Evolutionary conservation across 2,888 invertebrate genomes (phyloP), one percentile per base, ranked within the genome.

Genomic region (Anagyrus pseudococci): DNA sequence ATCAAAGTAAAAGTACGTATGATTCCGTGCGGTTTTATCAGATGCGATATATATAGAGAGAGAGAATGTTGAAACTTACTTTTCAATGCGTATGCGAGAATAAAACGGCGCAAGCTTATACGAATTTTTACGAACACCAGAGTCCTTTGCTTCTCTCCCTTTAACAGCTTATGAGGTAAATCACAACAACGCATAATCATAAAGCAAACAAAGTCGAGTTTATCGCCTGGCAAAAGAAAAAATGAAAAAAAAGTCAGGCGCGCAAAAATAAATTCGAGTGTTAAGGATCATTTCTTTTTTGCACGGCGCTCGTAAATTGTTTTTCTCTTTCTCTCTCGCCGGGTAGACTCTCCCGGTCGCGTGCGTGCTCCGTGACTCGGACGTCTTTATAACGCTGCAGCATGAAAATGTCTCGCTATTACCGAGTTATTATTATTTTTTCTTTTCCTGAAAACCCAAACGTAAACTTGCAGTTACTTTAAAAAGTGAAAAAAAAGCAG

Each of bases 121-220:
- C n/a, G n/a, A n/a, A n/a, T n/a, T n/a, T n/a, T n/a, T n/a, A n/a
- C n/a, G n/a, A n/a, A n/a, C n/a, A n/a, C n/a, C n/a, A n/a, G n/a
- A n/a, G n/a, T n/a, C n/a, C n/a, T n/a, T n/a, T n/a, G 26, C 20
- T 62, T 48, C 37, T 54, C 49, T 58, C 44, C 19, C 44, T n/a
- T 23, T 17, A 43, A 54, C 49, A 40, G 54, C 26, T 49, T 49
- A 23, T 58, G 44, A 54, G 58, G 54, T 58, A 63, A 58, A 54
- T 54, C 48, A 43, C 54, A 13, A 10, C 37, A n/a, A 3, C 48
- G 22, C 20, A 46, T 44, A 47, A 47, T 29, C 47, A 40, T 62
- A 62, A 58, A 50, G 23, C 48, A 58, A 58, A 54, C 49, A 63
- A 54, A 49, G 58, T 63, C 53, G 54, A 43, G 26, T 26, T 49